Conservation (phyloP, 2,888 invertebrate genomes). For the Suillia variegata region DNA sequence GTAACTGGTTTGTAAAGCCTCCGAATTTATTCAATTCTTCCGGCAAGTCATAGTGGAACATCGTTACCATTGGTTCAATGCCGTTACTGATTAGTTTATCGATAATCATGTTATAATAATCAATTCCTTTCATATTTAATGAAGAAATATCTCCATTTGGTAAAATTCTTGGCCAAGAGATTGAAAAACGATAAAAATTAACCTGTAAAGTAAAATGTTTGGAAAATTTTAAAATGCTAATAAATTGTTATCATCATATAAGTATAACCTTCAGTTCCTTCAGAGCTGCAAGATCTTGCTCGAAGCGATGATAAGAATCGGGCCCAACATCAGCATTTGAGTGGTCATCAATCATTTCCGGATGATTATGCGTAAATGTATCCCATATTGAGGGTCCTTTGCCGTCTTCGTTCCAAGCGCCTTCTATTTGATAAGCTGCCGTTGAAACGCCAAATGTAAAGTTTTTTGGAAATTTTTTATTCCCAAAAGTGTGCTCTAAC, state of each 20-base stretch:
- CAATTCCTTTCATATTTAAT: slow-evolving; percentile 67
- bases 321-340: slow-evolving; percentile 66
- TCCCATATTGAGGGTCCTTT: slow-evolving; percentile 66
- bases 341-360: slow-evolving; percentile 59
- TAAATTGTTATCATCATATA: slow-evolving; percentile 3
- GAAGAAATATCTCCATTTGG: slow-evolving; percentile 65
- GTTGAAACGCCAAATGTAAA: slow-evolving; percentile 48
- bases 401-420: slow-evolving; percentile 54
- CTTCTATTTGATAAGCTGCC: slow-evolving; percentile 49
- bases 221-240: background rate
- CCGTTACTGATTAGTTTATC: slow-evolving; percentile 66
- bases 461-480: slow-evolving; percentile 36
- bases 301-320: slow-evolving; percentile 67
- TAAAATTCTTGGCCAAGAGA: slow-evolving; percentile 70
- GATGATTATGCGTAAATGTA: slow-evolving; percentile 50
- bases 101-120: slow-evolving; percentile 71
- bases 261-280: slow-evolving; percentile 64
- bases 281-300: slow-evolving; percentile 65
- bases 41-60: slow-evolving; percentile 66
- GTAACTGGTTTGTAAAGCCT: slow-evolving; percentile 62
- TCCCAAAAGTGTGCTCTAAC: slow-evolving; percentile 26
- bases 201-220: slow-evolving; percentile 31
- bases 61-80: slow-evolving; percentile 68
- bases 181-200: slow-evolving; percentile 66
- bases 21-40: slow-evolving; percentile 65